Evolutionary conservation across 2,888 invertebrate species (phyloP).

Genomic region (Fissipunctia ypsillon): DNA sequence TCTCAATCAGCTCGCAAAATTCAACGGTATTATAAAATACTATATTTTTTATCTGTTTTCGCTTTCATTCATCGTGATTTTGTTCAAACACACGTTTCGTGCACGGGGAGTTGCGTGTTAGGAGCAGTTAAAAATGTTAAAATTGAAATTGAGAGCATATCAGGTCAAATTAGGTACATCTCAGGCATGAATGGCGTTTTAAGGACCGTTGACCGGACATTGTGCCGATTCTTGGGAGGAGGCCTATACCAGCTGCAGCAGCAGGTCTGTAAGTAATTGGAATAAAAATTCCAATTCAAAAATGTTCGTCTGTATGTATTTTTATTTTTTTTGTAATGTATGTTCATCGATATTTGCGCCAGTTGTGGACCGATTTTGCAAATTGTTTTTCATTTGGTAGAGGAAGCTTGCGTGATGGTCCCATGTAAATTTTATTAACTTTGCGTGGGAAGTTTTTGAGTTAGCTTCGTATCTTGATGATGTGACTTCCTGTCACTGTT

Average conservation of each 20-base stretch:
- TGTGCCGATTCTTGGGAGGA: not conserved
- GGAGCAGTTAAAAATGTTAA: conserved; percentile 8
- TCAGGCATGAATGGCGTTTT: conserved; percentile 1
- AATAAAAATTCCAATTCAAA: no score
- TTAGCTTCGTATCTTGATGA: no score
- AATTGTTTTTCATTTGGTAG: no score
- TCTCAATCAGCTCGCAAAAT: conserved; percentile 37
- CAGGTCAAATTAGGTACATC: conserved; percentile 7
- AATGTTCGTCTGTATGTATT: no score
- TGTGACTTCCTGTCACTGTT: no score
- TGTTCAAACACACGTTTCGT: not conserved
- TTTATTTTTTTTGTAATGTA: no score
- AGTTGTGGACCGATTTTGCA: no score
- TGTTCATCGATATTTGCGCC: no score
- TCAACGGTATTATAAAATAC: conserved; percentile 44
- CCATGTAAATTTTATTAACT: no score
- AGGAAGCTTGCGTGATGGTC: no score
- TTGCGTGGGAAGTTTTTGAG: no score
- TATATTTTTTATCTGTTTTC: conserved; percentile 47
- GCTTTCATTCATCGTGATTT: conserved; percentile 33
- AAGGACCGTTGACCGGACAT: not conserved
- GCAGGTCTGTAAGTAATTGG: no score
- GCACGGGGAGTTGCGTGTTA: conserved; percentile 36
- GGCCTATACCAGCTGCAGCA: not conserved
- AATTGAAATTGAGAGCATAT: conserved; percentile 12